Conservation (phyloP, 2,113 vertebrate genomes). For the Scytalopus superciliaris region DNA sequence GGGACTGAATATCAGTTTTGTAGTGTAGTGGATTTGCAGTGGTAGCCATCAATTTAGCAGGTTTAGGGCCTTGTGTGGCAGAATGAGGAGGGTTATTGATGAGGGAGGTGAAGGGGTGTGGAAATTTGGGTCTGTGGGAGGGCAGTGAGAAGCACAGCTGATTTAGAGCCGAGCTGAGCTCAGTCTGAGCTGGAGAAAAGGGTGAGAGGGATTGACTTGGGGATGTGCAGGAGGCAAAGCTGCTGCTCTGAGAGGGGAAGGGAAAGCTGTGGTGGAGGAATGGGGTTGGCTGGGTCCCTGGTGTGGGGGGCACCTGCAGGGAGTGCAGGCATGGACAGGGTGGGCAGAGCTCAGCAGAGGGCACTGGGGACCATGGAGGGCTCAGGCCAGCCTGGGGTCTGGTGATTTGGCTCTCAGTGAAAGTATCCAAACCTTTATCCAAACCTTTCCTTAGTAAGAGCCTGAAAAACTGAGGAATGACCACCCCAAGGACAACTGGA, state of each 20-base stretch:
- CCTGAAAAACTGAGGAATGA: background rate
- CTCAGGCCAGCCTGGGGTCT: background rate
- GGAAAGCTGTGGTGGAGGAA: background rate
- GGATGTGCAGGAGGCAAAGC: background rate
- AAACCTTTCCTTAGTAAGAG: background rate
- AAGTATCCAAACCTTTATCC: background rate
- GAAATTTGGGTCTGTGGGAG: background rate
- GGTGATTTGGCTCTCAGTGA: background rate
- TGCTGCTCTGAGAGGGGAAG: background rate
- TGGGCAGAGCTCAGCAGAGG: background rate
- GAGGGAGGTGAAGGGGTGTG: background rate
- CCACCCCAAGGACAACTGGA: background rate
- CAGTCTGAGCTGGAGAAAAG: background rate
- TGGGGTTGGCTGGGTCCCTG: background rate
- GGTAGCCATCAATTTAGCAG: background rate
- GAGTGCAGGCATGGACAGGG: background rate
- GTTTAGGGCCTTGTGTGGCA: background rate
- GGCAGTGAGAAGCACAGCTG: background rate
- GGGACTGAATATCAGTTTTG: background rate
- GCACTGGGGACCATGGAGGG: background rate
- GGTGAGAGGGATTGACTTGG: background rate
- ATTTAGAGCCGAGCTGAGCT: background rate
- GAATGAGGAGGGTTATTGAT: background rate
- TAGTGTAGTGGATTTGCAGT: background rate
- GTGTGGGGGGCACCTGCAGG: background rate